Percentiles rank a stretch among this genome's conserved stretches.
These are phyloP conservation scores for Phrixothrix hirtus DNA, from an alignment of 2,888 invertebrate species.

Conservation along the genomic window DNA sequence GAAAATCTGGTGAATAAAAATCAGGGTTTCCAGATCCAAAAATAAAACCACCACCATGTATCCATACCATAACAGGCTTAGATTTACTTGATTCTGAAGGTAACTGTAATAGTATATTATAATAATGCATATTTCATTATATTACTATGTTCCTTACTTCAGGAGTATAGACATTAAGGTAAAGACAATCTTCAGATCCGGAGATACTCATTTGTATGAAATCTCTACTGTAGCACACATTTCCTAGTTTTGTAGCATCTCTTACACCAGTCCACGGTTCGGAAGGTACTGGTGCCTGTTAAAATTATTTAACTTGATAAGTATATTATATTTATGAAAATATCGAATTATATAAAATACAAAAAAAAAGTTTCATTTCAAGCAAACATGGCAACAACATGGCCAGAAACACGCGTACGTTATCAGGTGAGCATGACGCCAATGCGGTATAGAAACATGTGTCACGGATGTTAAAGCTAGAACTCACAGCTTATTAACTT, in stretches of 20 bases:
- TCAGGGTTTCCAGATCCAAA: slow-evolving; percentile 47
- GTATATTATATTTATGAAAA: no score
- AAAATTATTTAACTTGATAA: no score
- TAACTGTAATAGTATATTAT: background rate
- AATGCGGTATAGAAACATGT: no score
- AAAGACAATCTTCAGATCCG: slow-evolving; percentile 72
- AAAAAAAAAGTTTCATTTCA: no score
- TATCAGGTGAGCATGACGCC: no score
- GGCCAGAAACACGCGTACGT: no score
- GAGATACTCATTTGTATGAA: slow-evolving; percentile 44
- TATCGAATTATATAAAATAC: no score
- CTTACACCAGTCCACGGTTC: slow-evolving; percentile 32
- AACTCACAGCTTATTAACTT: no score
- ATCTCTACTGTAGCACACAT: background rate
- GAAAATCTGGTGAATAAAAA: slow-evolving; percentile 48
- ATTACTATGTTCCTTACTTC: slow-evolving; percentile 43
- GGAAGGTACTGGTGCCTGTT: slow-evolving; percentile 29
- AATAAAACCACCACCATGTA: slow-evolving; percentile 54
- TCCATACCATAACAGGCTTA: slow-evolving; percentile 55
- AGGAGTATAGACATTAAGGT: slow-evolving; percentile 75
- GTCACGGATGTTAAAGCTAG: no score
- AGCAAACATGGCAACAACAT: no score
- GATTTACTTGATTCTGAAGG: no score
- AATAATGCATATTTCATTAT: background rate
- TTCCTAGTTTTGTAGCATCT: slow-evolving; percentile 31